Percentiles rank a stretch among this genome's conserved stretches.
Conservation (phyloP, 1,140 invertebrate species). For the Camponotus pennsylvanicus region DNA sequence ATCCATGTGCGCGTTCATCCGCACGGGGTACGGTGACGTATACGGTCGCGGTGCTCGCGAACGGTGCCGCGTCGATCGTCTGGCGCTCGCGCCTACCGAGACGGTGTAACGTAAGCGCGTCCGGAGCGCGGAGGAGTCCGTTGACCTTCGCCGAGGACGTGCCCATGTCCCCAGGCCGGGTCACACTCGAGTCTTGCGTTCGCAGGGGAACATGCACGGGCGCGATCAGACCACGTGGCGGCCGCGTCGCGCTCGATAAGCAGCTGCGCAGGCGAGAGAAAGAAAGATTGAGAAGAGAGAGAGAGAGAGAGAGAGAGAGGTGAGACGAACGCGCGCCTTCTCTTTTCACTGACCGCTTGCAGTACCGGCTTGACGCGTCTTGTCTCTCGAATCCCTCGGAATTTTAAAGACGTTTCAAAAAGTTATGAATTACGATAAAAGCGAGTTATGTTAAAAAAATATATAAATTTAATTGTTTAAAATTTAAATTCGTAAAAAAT, state of each 20-base stretch:
- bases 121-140: conserved; percentile 66
- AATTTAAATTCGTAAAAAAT: neutral
- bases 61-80: neutral
- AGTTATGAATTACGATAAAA: neutral
- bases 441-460: neutral
- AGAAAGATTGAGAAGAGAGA: too few species aligned
- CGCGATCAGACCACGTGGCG: conserved; percentile 54
- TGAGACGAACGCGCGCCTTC: conserved; percentile 15
- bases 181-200: conserved; percentile 83
- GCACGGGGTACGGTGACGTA: neutral
- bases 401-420: neutral
- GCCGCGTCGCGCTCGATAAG: conserved; percentile 22
- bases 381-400: neutral
- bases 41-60: neutral
- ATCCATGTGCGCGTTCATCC: neutral
- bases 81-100: neutral
- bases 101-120: conserved; percentile 1
- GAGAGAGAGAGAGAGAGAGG: neutral
- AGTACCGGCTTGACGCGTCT: conserved; percentile 19
- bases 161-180: conserved; percentile 84
- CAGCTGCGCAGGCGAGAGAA: neutral
- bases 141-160: conserved; percentile 83
- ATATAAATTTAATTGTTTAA: neutral
- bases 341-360: conserved; percentile 1
- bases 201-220: conserved; percentile 78